Evolutionary conservation across 2,113 vertebrate genomes (phyloP).

Genomic region (Mormyrus iriodes): DNA sequence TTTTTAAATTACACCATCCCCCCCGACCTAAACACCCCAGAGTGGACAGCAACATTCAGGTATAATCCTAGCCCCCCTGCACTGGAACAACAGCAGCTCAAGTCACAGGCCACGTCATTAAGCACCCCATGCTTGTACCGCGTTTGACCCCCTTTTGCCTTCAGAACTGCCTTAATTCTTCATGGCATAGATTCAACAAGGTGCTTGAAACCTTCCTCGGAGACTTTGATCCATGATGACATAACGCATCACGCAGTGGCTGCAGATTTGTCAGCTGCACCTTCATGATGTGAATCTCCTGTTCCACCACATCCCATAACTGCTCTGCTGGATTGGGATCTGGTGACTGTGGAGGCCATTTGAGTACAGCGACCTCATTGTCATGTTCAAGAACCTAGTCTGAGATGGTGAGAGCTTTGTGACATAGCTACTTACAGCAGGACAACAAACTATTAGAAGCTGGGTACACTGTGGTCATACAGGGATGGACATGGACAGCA

Average conservation of each 20-base stretch:
- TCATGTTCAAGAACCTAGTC: too few species aligned
- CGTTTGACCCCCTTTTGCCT: neutral
- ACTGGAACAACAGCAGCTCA: neutral
- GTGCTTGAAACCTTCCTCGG: neutral
- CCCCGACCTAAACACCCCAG: neutral
- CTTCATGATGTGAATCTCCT: too few species aligned
- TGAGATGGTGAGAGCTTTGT: too few species aligned
- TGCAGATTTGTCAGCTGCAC: neutral
- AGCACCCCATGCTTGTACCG: neutral
- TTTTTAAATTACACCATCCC: slow-evolving; percentile 38
- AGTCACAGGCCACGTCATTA: neutral
- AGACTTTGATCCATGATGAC: neutral
- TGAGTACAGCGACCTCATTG: too few species aligned
- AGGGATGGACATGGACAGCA: too few species aligned
- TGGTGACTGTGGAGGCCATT: too few species aligned
- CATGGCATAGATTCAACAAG: neutral
- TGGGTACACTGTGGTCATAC: too few species aligned
- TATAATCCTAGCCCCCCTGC: neutral
- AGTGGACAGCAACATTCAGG: neutral
- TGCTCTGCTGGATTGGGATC: too few species aligned
- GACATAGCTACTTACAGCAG: too few species aligned
- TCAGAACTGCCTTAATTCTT: neutral
- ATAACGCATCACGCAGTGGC: neutral
- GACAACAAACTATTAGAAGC: too few species aligned
- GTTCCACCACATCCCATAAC: too few species aligned